Evolutionary conservation across 1,140 invertebrate genomes (phyloP), one percentile per base, ranked within the genome.

Genomic region (Neodiprion virginianus): DNA sequence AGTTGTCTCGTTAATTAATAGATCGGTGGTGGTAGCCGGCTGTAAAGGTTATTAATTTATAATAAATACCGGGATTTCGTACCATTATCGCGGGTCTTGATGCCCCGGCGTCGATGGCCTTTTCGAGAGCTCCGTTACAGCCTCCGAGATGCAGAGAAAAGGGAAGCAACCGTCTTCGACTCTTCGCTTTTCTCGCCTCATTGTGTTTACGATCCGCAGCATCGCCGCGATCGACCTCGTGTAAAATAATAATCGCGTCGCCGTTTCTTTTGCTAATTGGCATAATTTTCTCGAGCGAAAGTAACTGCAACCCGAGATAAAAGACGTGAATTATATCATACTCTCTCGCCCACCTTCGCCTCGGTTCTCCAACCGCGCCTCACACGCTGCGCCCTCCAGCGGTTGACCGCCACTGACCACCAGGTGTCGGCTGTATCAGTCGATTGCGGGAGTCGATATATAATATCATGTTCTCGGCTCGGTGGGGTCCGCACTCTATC

Each of bases 381-480:
- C 11, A 12, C n/a, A 12, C 11, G 11, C n/a, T 61, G n/a, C n/a
- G 0, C 28, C 53, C 53, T 61, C 53, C 53, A 17, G 53, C 11
- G 53, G 53, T 61, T 61, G 53, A 61, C n/a, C 11, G n/a, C 53
- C 53, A 61, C 53, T 61, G 53, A 61, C n/a, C 53, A 12, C 53
- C 53, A 61, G 53, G 53, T 61, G 53, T 61, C 53, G 53, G 53
- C 53, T 61, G 53, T 17, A 61, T 61, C 8, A 61, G 53, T 61
- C 11, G 53, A 61, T 61, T 61, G 53, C n/a, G 53, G 53, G 53
- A 61, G 53, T 14, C 53, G 53, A 17, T 61, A 61, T 61, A 61
- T 61, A 61, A 61, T 61, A 61, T 61, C 53, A 61, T 61, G 53
- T 61, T 61, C 53, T 61, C 53, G n/a, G 53, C 53, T 61, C 53